Percentiles rank a stretch among this genome's conserved stretches.
Evolutionary conservation across 2,797 vertebrate genomes (phyloP).

Genomic region (Distichodus sexfasciatus): DNA sequence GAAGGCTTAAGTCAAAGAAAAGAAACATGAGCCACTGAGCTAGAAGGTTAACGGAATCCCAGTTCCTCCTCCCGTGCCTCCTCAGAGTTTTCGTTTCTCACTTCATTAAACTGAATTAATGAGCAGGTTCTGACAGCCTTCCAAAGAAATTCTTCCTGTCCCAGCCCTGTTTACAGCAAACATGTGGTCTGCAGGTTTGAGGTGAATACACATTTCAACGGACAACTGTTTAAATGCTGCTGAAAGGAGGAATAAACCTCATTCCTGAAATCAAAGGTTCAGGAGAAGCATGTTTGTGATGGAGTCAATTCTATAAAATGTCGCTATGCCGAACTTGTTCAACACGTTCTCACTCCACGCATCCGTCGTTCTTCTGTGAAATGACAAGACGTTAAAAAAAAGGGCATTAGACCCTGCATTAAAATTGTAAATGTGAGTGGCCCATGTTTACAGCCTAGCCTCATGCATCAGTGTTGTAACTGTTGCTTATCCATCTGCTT

Average conservation of each 20-base stretch:
- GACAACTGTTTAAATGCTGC: background rate
- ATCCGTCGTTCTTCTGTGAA: background rate
- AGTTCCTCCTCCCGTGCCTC: constrained; percentile 60
- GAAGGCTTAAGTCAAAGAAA: constrained; percentile 60
- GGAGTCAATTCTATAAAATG: background rate
- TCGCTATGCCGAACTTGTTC: no score
- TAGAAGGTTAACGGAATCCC: constrained; percentile 67
- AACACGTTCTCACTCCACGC: background rate
- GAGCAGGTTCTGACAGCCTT: constrained; percentile 66
- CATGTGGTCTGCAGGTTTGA: constrained; percentile 33
- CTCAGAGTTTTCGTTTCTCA: constrained; percentile 72
- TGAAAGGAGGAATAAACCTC: background rate
- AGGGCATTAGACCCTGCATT: background rate
- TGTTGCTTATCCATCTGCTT: constrained; percentile 58
- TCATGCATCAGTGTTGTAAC: constrained; percentile 6
- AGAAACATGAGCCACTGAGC: constrained; percentile 62
- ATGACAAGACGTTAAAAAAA: background rate
- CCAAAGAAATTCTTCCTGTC: constrained; percentile 38
- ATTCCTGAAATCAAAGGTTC: background rate
- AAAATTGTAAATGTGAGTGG: background rate
- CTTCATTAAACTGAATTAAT: constrained; percentile 85
- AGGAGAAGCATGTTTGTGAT: background rate
- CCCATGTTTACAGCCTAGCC: background rate
- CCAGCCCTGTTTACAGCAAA: constrained; percentile 30
- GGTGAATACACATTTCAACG: constrained; percentile 17